These are phyloP conservation scores for Acestrorhynchus altus DNA, from an alignment of 2,797 vertebrate genomes.

Conservation along the genomic window DNA sequence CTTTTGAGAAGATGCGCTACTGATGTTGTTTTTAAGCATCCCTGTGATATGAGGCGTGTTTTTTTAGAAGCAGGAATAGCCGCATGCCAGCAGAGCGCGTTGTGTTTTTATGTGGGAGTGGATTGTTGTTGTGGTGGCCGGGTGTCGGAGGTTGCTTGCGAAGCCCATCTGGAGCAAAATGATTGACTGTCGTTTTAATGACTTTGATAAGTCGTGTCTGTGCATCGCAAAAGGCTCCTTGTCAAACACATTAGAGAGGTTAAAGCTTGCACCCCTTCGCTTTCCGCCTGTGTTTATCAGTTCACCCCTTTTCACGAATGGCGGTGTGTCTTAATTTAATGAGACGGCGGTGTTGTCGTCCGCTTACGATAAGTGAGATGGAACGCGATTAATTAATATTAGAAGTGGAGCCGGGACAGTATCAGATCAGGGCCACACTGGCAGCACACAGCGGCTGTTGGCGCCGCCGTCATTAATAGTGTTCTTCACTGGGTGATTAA, in stretches of 20 bases:
- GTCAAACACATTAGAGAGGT: constrained; percentile 3
- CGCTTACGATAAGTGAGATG: constrained; percentile 42
- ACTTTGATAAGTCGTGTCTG: constrained; percentile 56
- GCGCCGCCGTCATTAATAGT: constrained; percentile 24
- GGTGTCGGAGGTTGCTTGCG: constrained; percentile 56
- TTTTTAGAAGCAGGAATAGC: background rate
- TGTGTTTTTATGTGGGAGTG: constrained; percentile 37
- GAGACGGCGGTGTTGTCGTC: constrained; percentile 43
- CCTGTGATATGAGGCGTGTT: background rate
- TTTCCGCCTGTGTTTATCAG: constrained; percentile 6
- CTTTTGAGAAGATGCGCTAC: background rate
- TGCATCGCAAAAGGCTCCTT: constrained; percentile 28
- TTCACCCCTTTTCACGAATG: constrained; percentile 1
- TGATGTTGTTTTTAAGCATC: background rate
- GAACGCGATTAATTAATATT: constrained; percentile 51
- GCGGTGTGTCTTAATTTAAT: constrained; percentile 37
- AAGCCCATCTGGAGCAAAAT: constrained; percentile 53
- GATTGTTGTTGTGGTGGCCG: constrained; percentile 45
- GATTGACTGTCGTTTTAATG: constrained; percentile 58
- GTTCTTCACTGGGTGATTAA: constrained; percentile 32
- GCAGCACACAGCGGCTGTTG: background rate
- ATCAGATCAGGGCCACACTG: constrained; percentile 40
- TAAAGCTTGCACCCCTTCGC: background rate
- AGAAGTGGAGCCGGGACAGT: constrained; percentile 33
- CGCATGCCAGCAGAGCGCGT: background rate